phyloP scores from a whole-genome alignment of 2,888 invertebrate species.

The Bembecia ichneumoniformis region DNA sequence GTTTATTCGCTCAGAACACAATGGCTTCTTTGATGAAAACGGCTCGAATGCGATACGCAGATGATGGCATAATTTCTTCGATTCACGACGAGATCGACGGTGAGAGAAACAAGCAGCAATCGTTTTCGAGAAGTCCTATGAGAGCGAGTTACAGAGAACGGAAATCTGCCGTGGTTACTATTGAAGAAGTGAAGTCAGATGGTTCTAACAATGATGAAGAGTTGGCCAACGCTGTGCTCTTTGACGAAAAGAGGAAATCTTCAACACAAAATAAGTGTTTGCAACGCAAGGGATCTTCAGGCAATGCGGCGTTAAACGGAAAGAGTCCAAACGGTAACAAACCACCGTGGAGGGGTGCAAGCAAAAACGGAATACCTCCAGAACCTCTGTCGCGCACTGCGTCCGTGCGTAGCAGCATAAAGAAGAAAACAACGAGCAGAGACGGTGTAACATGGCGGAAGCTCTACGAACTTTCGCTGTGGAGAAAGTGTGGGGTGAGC shows the following conservation, averaged over 20 bases:
- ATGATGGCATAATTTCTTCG: conserved; percentile 49
- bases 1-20: conserved; percentile 71
- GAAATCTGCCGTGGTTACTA: conserved; percentile 60
- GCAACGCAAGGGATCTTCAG: conserved; percentile 43
- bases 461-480: conserved; percentile 69
- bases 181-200: conserved; percentile 63
- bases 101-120: conserved; percentile 43
- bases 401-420: conserved; percentile 55
- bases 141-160: conserved; percentile 58
- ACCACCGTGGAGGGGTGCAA: conserved; percentile 61
- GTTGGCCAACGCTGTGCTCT: conserved; percentile 40
- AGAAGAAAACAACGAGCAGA: conserved; percentile 47
- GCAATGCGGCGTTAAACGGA: conserved; percentile 36
- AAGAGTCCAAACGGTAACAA: conserved; percentile 45
- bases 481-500: conserved; percentile 66
- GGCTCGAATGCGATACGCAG: conserved; percentile 72
- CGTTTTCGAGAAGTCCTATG: conserved; percentile 46
- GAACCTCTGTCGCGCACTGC: conserved; percentile 52
- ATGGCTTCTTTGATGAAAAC: conserved; percentile 75
- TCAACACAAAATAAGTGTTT: conserved; percentile 33
- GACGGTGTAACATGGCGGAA: conserved; percentile 69
- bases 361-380: conserved; percentile 39
- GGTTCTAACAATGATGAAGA: conserved; percentile 53
- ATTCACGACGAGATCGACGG: conserved; percentile 58
- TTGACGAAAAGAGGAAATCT: conserved; percentile 52